A percentile compares a stretch with the other conserved stretches of the same genome.
These are phyloP conservation scores for Vulpes ferrilata DNA, from an alignment of 2,113 vertebrate species.

Conservation along the genomic window DNA sequence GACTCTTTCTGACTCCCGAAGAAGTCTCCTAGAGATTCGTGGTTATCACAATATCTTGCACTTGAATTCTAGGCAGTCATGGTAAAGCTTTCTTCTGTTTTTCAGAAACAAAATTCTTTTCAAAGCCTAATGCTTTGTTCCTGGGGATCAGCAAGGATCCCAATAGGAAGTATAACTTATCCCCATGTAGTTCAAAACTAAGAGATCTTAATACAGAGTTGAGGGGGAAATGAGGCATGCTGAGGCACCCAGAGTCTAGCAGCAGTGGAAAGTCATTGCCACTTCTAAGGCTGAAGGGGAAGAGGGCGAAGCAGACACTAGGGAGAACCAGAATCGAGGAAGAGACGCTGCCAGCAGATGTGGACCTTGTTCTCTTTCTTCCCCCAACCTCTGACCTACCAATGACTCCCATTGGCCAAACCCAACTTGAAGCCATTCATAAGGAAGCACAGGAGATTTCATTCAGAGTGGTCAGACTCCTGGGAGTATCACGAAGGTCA, in stretches of 20 bases:
- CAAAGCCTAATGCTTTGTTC: neutral
- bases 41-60: neutral
- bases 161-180: neutral
- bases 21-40: neutral
- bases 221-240: neutral
- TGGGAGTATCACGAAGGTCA: neutral
- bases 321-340: neutral
- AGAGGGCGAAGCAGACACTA: neutral
- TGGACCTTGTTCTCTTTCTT: conserved; percentile 6
- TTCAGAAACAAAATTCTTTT: neutral
- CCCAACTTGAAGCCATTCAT: neutral
- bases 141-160: neutral
- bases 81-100: neutral
- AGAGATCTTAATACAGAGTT: neutral
- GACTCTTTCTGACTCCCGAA: neutral
- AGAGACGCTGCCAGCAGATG: neutral
- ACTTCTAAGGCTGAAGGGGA: neutral
- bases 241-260: neutral
- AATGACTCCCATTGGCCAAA: neutral
- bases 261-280: conserved; percentile 3
- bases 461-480: neutral
- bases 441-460: neutral
- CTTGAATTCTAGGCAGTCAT: neutral
- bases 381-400: neutral
- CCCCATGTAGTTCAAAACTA: neutral